Percentiles rank a stretch among this genome's conserved stretches.
Conservation (phyloP, 2,888 invertebrate genomes). For the Helleia helle region DNA sequence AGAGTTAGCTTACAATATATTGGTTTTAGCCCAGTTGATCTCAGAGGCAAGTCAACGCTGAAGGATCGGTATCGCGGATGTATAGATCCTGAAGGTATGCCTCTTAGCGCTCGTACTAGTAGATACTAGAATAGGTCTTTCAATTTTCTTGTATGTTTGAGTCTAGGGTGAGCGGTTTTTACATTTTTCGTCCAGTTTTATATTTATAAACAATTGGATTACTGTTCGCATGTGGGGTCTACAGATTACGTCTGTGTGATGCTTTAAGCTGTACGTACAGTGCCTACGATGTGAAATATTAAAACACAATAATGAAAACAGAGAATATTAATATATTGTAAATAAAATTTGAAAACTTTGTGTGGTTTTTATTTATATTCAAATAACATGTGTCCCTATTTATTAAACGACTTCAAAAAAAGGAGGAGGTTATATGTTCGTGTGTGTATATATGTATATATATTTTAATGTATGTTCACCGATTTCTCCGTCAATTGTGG, state of each 20-base stretch:
- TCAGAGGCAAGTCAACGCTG: constrained; percentile 1
- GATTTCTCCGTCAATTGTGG: too few relatives aligned
- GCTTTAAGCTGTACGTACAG: constrained; percentile 46
- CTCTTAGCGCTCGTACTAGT: not conserved
- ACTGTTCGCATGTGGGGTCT: constrained; percentile 41
- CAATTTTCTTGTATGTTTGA: not conserved
- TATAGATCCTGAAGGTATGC: not conserved
- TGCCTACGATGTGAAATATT: constrained; percentile 50
- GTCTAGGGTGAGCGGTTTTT: not conserved
- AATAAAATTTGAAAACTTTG: constrained; percentile 51
- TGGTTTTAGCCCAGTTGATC: constrained; percentile 4
- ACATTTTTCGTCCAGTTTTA: not conserved
- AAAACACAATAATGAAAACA: constrained; percentile 40
- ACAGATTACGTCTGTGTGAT: constrained; percentile 34
- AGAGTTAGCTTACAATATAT: not conserved
- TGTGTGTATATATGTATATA: too few relatives aligned
- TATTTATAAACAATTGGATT: not conserved
- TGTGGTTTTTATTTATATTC: not conserved
- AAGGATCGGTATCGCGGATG: too few relatives aligned
- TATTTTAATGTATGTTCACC: too few relatives aligned
- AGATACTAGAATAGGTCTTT: not conserved
- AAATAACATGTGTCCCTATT: too few relatives aligned
- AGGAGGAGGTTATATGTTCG: too few relatives aligned
- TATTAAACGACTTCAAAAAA: too few relatives aligned
- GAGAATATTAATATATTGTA: constrained; percentile 72